A percentile compares a stretch with the other conserved stretches of the same genome.
Evolutionary conservation across 2,888 invertebrate species (phyloP).

Genomic region (Nipponacmea schrenckii): DNA sequence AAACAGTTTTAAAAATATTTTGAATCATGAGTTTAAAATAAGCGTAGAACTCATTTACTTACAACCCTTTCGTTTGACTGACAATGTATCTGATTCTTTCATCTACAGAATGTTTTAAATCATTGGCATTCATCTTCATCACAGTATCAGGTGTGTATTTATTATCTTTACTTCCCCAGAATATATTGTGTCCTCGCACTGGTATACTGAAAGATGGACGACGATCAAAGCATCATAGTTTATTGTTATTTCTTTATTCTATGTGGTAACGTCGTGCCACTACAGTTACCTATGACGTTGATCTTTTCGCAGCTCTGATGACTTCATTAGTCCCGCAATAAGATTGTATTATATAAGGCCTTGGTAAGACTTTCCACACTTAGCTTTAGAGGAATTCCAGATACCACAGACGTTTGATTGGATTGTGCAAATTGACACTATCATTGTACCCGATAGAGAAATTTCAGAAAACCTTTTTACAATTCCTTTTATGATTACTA

Average conservation of each 20-base stretch:
- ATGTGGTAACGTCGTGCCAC: background rate
- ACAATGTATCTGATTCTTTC: slow-evolving; percentile 10
- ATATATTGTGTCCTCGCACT: slow-evolving; percentile 26
- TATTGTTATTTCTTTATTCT: background rate
- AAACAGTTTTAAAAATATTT: too few relatives aligned
- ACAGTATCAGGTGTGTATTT: slow-evolving; percentile 16
- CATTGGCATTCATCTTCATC: background rate
- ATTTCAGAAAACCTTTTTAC: background rate
- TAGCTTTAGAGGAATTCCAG: too few relatives aligned
- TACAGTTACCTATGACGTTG: background rate
- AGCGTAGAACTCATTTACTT: background rate
- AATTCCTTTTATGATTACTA: too few relatives aligned
- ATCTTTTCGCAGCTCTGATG: too few relatives aligned
- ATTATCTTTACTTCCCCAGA: slow-evolving; percentile 21
- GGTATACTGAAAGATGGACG: slow-evolving; percentile 14
- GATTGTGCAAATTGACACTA: too few relatives aligned
- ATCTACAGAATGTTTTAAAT: slow-evolving; percentile 11
- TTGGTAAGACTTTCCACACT: too few relatives aligned
- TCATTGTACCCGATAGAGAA: too few relatives aligned
- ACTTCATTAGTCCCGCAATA: too few relatives aligned
- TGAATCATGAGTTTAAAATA: too few relatives aligned
- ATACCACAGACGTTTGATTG: too few relatives aligned
- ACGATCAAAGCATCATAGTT: too few relatives aligned
- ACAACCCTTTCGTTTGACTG: slow-evolving; percentile 19
- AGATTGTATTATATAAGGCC: too few relatives aligned